Evolutionary conservation across 92 coral and sea anemone genomes (phyloP).

Genomic region (Anthopleura xanthogrammica): DNA sequence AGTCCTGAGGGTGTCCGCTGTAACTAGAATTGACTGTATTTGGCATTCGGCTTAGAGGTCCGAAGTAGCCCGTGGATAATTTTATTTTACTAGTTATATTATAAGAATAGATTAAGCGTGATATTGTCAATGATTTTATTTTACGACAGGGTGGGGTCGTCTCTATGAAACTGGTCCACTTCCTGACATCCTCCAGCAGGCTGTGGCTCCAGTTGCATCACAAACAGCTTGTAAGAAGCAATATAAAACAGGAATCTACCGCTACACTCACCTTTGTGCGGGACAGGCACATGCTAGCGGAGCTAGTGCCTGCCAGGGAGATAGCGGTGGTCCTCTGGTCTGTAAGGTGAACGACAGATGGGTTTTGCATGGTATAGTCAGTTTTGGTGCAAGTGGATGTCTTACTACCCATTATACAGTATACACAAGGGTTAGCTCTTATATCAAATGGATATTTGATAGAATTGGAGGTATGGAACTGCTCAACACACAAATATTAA

Average conservation of each 20-base stretch:
- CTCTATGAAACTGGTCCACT: constrained; percentile 26
- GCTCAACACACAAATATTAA: too few relatives aligned
- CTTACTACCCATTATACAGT: constrained; percentile 65
- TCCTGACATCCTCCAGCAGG: constrained; percentile 48
- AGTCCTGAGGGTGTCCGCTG: too few relatives aligned
- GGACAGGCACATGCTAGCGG: constrained; percentile 21
- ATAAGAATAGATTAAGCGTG: too few relatives aligned
- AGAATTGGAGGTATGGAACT: constrained; percentile 42
- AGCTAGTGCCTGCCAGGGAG: constrained; percentile 44
- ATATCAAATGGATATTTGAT: constrained; percentile 53
- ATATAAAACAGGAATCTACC: constrained; percentile 40
- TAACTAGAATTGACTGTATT: too few relatives aligned
- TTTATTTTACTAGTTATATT: too few relatives aligned
- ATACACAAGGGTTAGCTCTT: constrained; percentile 54
- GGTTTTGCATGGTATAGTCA: constrained; percentile 70
- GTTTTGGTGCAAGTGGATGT: constrained; percentile 63
- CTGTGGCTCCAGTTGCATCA: constrained; percentile 34
- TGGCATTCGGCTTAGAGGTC: too few relatives aligned
- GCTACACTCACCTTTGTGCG: constrained; percentile 44
- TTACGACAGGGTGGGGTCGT: constrained; percentile 30
- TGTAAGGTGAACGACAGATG: constrained; percentile 49
- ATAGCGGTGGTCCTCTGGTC: constrained; percentile 37
- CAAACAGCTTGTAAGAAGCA: constrained; percentile 32
- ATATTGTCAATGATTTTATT: not conserved
- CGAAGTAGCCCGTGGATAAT: too few relatives aligned